Conservation (phyloP, 2,113 vertebrate genomes). For the Orycteropus afer region DNA sequence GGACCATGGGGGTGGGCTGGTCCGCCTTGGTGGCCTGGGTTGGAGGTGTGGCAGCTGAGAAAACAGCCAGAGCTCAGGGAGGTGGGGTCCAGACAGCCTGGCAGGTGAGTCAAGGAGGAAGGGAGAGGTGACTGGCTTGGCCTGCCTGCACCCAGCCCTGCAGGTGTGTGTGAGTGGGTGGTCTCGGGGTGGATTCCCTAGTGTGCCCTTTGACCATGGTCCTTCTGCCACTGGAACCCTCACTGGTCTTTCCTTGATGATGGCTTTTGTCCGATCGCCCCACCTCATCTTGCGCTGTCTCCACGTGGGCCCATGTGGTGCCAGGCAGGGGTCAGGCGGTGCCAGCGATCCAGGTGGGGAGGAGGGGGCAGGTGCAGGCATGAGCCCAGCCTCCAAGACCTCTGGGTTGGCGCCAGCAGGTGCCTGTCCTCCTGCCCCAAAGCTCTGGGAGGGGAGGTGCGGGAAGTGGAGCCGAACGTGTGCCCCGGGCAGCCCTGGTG, state of each 20-base stretch:
- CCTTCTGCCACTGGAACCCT: background rate
- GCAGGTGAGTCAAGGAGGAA: background rate
- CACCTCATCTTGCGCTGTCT: no score
- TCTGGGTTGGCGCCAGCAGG: background rate
- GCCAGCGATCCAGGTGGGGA: rapidly evolving
- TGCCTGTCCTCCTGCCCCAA: background rate
- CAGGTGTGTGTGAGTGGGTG: no score
- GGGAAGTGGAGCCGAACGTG: background rate
- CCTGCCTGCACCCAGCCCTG: background rate
- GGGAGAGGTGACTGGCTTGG: background rate
- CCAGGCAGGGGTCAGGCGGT: background rate
- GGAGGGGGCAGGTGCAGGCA: background rate
- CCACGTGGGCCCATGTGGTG: background rate
- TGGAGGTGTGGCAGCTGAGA: background rate
- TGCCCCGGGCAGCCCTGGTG: constrained; percentile 28
- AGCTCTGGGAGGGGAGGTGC: background rate
- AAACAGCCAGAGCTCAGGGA: background rate
- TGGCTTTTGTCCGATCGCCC: no score
- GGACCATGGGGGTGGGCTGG: background rate
- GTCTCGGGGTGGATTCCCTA: no score
- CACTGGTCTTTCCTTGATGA: background rate
- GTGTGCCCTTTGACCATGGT: background rate
- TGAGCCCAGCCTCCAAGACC: background rate
- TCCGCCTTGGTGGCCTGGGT: background rate
- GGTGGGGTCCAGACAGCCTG: background rate